Base-by-base conservation (phyloP, 2,888 invertebrate genomes). In the Hipparchia semele region DNA sequence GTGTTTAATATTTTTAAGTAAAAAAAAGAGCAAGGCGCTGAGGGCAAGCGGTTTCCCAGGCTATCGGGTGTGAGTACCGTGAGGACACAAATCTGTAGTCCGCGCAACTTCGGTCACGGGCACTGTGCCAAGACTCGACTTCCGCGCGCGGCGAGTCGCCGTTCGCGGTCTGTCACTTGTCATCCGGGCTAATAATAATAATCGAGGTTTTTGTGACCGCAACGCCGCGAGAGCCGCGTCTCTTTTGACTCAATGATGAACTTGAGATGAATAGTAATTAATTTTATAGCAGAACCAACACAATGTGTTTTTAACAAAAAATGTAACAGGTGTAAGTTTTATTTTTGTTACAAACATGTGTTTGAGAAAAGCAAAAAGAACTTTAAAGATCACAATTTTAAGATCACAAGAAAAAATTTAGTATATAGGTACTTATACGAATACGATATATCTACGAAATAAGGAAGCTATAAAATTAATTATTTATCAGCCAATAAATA, bases 71-170 rank as follows among this genome's bases (percentile, higher is more conserved):
- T 59, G 62, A 4, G 23, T 53, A 5, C 12, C 12, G 33, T 45
- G 68, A 33, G 70, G 70, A 67, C 67, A 72, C 65, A 71, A 71
- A 70, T 68, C 65, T 71, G 68, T 70, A 73, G 77, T 80, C 83
- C 80, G 80, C 82, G 80, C 83, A 82, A 68, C 73, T 76, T 84
- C 74, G 87, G 86, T 88, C 89, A 86, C 82, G 90, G 91, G 91
- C 92, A 91, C 79, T 87, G 86, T 89, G 91, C 92, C 92, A 90
- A 80, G 23, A 69, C 86, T 76, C 77, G 80, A 84, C 84, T 87
- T 88, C 89, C 89, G 90, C 84, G 79, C 89, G 90, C 84, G 79
- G 76, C 75, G 75, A 10, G 51, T 23, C 64, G 66, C 68, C 67
- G 61, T 7, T 53, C 68, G 68, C 79, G 79, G 77, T 78, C 78